Percentiles rank a stretch among this genome's conserved stretches.
Conservation (phyloP, 2,113 vertebrate species). For the Pipra filicauda region DNA sequence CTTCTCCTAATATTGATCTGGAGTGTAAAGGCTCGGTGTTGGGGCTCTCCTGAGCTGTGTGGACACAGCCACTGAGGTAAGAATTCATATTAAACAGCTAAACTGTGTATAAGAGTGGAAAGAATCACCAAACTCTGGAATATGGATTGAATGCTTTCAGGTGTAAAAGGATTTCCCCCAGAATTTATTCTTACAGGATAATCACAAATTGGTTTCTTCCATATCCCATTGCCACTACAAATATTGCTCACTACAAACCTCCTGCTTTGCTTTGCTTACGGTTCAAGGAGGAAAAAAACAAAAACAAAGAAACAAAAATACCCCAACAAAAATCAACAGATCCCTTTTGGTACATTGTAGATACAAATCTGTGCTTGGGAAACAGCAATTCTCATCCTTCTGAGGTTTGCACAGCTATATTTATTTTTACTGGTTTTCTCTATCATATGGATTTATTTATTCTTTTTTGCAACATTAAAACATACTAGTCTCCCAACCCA, state of each 20-base stretch:
- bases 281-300: rapidly evolving
- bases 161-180: not conserved
- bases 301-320: not conserved
- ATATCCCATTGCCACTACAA: not conserved
- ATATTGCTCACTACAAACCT: not conserved
- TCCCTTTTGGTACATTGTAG: not conserved
- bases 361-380: not conserved
- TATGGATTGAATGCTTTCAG: not conserved
- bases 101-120: not conserved
- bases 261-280: not conserved
- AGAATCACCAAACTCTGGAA: not conserved
- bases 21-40: rapidly evolving
- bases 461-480: not conserved
- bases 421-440: not conserved
- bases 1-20: not conserved
- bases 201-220: not conserved
- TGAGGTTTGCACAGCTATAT: not conserved
- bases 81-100: not conserved
- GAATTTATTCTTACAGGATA: not conserved
- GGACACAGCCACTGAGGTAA: not conserved
- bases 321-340: not conserved
- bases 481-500: not conserved
- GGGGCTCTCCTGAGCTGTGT: not conserved
- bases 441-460: not conserved
- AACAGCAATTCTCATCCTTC: not conserved